These are phyloP conservation scores for Antheraea assamensis DNA, from an alignment of 2,888 invertebrate genomes.

Conservation along the genomic window DNA sequence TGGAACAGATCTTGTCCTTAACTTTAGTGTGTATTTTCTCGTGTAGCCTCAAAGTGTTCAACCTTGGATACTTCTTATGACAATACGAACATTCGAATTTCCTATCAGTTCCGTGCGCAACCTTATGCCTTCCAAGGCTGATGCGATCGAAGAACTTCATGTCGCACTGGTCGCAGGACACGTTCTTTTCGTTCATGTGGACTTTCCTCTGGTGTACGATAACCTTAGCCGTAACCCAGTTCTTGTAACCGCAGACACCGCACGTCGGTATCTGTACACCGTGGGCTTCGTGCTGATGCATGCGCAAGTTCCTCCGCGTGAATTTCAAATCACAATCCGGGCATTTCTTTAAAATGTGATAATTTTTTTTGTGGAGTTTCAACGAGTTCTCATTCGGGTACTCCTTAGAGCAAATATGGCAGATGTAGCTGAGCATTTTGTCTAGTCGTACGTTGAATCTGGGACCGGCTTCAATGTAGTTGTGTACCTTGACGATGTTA, in stretches of 20 bases:
- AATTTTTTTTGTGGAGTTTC: conserved; percentile 7
- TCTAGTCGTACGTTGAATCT: conserved; percentile 11
- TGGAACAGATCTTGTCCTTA: conserved; percentile 30
- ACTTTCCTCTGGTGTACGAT: conserved; percentile 26
- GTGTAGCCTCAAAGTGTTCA: conserved; percentile 29
- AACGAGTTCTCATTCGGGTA: conserved; percentile 2
- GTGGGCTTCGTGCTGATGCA: conserved; percentile 21
- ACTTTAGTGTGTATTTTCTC: conserved; percentile 36
- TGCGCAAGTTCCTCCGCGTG: not conserved
- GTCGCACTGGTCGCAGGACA: conserved; percentile 43
- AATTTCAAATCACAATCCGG: conserved; percentile 21
- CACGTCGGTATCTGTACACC: conserved; percentile 25
- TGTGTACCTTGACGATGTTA: conserved; percentile 2
- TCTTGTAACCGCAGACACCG: conserved; percentile 31
- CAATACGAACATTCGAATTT: conserved; percentile 44
- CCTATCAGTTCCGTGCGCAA: conserved; percentile 37
- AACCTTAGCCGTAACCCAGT: conserved; percentile 2
- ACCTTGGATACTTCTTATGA: conserved; percentile 43
- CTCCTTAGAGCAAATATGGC: conserved; percentile 25
- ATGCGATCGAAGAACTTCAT: conserved; percentile 24
- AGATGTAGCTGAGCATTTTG: conserved; percentile 16
- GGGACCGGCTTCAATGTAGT: conserved; percentile 2
- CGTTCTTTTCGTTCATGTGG: conserved; percentile 38
- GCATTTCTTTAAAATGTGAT: conserved; percentile 18
- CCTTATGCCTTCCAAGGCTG: conserved; percentile 26